Evolutionary conservation across 2,888 invertebrate species (phyloP).

Genomic region (Drosophila infuscata): DNA sequence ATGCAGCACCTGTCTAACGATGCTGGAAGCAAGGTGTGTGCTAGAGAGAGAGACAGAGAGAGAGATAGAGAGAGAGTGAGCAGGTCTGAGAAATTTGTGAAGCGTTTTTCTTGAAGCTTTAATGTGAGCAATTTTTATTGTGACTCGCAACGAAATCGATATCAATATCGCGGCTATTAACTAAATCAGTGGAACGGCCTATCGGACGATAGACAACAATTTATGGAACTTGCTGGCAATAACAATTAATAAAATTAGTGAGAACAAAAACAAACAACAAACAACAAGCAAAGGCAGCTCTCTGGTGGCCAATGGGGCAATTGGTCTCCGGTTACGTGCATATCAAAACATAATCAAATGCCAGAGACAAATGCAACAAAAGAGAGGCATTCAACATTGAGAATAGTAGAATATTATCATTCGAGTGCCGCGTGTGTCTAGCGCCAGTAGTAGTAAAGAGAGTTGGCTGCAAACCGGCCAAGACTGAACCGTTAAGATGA

Average conservation of each 20-base stretch:
- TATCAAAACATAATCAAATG: conserved; percentile 73
- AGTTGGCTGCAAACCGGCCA: conserved; percentile 49
- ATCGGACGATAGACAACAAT: conserved; percentile 63
- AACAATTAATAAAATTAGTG: conserved; percentile 82
- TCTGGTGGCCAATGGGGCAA: conserved; percentile 57
- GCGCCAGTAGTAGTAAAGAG: conserved; percentile 62
- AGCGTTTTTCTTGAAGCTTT: conserved; percentile 25
- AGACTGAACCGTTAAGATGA: conserved; percentile 60
- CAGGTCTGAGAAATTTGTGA: background rate
- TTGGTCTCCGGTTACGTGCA: conserved; percentile 63
- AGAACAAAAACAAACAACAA: conserved; percentile 36
- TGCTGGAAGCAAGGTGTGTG: conserved; percentile 18
- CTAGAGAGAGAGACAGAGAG: background rate
- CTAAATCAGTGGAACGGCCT: conserved; percentile 74
- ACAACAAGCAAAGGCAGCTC: conserved; percentile 19
- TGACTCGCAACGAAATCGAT: conserved; percentile 70
- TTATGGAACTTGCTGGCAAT: conserved; percentile 78
- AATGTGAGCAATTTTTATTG: conserved; percentile 76
- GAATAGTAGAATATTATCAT: conserved; percentile 2
- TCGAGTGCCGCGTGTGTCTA: conserved; percentile 31
- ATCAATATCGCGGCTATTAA: conserved; percentile 72
- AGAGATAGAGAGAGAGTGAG: background rate
- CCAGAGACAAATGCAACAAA: conserved; percentile 39
- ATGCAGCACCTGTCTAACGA: conserved; percentile 36
- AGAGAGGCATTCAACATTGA: conserved; percentile 43